These are phyloP conservation scores for Xerus inauris DNA, from an alignment of 2,113 vertebrate genomes.

Conservation along the genomic window DNA sequence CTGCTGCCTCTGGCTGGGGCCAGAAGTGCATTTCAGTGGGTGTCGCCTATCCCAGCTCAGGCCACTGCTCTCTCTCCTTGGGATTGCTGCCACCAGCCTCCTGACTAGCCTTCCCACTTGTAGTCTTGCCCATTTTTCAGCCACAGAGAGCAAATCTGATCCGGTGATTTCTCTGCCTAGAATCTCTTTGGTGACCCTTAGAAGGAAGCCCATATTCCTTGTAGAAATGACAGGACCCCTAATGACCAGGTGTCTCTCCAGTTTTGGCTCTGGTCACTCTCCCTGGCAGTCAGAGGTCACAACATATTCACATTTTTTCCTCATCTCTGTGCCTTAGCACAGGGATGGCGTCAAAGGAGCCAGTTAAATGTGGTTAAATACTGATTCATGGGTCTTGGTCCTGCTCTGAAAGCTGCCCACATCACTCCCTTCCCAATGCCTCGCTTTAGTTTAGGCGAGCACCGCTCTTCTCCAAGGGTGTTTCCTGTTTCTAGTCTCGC, in stretches of 20 bases:
- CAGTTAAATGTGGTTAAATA: too few species aligned
- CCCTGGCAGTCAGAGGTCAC: background rate
- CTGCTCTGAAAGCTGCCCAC: background rate
- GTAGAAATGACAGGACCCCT: background rate
- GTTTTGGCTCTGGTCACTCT: background rate
- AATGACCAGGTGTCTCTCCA: background rate
- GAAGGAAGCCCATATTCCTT: background rate
- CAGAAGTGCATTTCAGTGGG: background rate
- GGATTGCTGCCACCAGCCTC: background rate
- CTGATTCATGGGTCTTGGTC: background rate
- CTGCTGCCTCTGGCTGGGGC: background rate
- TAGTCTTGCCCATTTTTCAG: background rate
- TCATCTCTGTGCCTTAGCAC: background rate
- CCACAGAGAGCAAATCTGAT: background rate
- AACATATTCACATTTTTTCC: background rate
- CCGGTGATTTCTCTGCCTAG: background rate
- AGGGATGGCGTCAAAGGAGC: background rate
- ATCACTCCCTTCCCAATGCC: background rate
- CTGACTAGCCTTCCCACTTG: background rate
- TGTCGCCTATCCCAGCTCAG: fast-evolving
- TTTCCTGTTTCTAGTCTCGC: background rate
- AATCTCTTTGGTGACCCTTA: background rate
- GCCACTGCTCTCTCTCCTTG: background rate
- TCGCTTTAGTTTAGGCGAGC: too few species aligned
- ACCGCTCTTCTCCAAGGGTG: background rate